These are phyloP conservation scores for Boleophthalmus pectinirostris DNA, from an alignment of 2,113 vertebrate species.

Conservation along the genomic window DNA sequence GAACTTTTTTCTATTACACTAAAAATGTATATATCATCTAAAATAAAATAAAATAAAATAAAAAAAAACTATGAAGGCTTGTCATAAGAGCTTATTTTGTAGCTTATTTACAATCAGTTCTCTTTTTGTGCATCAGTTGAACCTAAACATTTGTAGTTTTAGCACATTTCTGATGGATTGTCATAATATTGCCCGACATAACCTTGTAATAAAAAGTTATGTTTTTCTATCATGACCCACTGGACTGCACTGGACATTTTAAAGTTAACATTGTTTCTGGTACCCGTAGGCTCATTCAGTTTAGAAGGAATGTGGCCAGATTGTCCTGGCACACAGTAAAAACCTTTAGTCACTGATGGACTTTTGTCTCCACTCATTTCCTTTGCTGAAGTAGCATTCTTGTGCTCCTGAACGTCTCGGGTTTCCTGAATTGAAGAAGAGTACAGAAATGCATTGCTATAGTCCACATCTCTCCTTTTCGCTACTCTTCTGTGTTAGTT, in stretches of 20 bases:
- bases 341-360: constrained; percentile 40
- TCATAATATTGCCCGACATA: no score
- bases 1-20: no score
- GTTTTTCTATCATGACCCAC: background rate
- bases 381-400: constrained; percentile 56
- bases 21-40: no score
- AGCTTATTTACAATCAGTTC: background rate
- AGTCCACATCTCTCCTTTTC: constrained; percentile 33
- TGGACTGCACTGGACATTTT: background rate
- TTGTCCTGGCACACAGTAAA: constrained; percentile 41
- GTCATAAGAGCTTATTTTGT: no score
- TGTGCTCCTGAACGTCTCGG: constrained; percentile 45
- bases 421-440: constrained; percentile 68
- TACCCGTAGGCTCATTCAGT: background rate
- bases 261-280: background rate
- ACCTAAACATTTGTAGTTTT: no score
- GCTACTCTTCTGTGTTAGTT: constrained; percentile 31
- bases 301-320: constrained; percentile 35
- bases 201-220: no score
- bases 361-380: constrained; percentile 48
- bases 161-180: no score
- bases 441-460: constrained; percentile 40
- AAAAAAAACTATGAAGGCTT: no score
- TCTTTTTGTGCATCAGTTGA: background rate
- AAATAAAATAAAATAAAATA: no score